phyloP scores from a whole-genome alignment of 2,113 vertebrate species.

The Anoplopoma fimbria region DNA sequence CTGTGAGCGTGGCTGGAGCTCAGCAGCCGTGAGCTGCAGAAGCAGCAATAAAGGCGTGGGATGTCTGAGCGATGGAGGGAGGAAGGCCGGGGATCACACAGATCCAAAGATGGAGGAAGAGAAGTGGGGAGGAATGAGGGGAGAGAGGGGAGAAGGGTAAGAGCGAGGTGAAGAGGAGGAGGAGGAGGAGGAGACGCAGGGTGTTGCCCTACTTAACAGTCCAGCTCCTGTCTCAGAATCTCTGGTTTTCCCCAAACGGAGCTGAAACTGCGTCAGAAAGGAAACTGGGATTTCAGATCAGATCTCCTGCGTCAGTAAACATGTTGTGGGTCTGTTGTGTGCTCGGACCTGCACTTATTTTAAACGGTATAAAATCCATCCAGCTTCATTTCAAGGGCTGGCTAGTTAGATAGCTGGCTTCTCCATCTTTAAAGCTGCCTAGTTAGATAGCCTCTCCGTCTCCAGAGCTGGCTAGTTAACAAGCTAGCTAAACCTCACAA shows the following conservation, averaged over 20 bases:
- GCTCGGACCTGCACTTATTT: neutral
- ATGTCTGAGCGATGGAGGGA: slow-evolving; percentile 33
- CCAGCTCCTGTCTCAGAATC: slow-evolving; percentile 33
- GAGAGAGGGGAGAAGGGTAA: neutral
- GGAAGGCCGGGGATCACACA: slow-evolving; percentile 18
- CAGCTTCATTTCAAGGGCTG: no score
- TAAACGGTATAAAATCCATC: no score
- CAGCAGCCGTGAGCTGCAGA: neutral
- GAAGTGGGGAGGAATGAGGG: no score
- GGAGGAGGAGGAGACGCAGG: slow-evolving; percentile 21
- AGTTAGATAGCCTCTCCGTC: no score
- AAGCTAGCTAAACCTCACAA: no score
- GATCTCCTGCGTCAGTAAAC: neutral
- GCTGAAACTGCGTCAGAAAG: slow-evolving; percentile 8
- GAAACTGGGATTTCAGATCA: neutral
- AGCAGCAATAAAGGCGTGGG: slow-evolving; percentile 34
- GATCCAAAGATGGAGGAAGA: slow-evolving; percentile 12
- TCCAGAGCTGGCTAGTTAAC: no score
- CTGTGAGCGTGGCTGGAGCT: neutral
- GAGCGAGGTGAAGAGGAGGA: slow-evolving; percentile 14
- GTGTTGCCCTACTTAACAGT: slow-evolving; percentile 62
- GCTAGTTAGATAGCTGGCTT: no score
- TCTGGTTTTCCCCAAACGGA: slow-evolving; percentile 15
- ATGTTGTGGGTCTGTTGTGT: accelerated
- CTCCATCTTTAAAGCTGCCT: no score